Evolutionary conservation across 2,113 vertebrate genomes (phyloP), one percentile per base, ranked within the genome.

Genomic region (Geococcyx californianus): DNA sequence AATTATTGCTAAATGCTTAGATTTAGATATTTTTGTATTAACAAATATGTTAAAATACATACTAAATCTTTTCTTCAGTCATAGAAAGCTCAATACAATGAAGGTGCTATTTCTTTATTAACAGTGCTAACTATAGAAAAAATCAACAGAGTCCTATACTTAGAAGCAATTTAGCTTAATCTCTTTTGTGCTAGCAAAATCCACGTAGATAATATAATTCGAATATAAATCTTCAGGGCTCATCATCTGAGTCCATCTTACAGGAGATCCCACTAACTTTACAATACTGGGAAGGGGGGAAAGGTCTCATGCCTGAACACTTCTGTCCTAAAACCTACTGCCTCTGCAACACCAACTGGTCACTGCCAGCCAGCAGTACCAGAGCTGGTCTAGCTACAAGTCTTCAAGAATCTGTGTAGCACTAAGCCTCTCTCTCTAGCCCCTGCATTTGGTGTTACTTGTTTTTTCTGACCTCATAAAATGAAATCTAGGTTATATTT

Each of bases 81-180:
- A 68, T 54, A 77, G 40, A 55, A 94, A 75, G 23, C 42, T 70
- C 25, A 70, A 4, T 21, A 16, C 54, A 78, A 51, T 10, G 19
- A 58, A 89, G 60, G 54, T 54, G 51, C 51, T 73, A 52, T 45
- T 87, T 17, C 62, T 89, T 88, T 75, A 84, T 89, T 82, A 97
- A 81, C 42, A 85, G 15, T 26, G 21, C 68, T 80, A 95, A 96
- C 34, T 90, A 64, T 23, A 94, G 56, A 82, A 84, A 52, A 93
- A 78, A 33, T 84, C 51, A 77, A 68, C 62, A 68, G 63, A 91
- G 15, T 34, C 87, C 87, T 96, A 87, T 80, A 94, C 84, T 96
- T 95, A 80, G 75, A 78, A 87, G 44, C 60, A 91, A 75, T 94
- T 93, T 36, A 88, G 42, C 54, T 93, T 66, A 79, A 31, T n/a